Evolutionary conservation across 2,888 invertebrate genomes (phyloP).

Genomic region (Agelastica alni): DNA sequence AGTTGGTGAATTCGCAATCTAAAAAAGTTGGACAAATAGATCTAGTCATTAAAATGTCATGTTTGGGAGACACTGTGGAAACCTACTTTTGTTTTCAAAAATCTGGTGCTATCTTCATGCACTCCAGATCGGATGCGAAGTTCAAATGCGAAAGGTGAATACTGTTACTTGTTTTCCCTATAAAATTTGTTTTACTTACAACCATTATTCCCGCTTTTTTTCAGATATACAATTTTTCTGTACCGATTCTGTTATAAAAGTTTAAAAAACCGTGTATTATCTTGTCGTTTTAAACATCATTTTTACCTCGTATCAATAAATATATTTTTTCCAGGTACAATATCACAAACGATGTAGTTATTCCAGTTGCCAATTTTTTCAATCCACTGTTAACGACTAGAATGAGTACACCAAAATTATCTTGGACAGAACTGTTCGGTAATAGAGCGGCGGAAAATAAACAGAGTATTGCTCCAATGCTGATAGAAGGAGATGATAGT

Average conservation of each 20-base stretch:
- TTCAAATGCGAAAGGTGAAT: constrained; percentile 5
- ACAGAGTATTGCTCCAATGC: constrained; percentile 14
- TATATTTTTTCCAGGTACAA: constrained; percentile 14
- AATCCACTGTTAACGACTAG: not conserved
- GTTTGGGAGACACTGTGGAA: constrained; percentile 59
- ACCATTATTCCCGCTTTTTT: too few species aligned
- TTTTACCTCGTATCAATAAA: too few species aligned
- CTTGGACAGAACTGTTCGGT: constrained; percentile 37
- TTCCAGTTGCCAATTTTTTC: constrained; percentile 16
- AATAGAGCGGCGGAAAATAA: constrained; percentile 5
- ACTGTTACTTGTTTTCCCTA: too few species aligned
- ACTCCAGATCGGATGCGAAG: constrained; percentile 21
- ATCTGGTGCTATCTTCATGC: constrained; percentile 43
- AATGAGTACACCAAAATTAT: constrained; percentile 19
- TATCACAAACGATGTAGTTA: not conserved
- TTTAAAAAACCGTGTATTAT: too few species aligned
- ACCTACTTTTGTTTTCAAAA: constrained; percentile 46
- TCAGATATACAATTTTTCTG: too few species aligned
- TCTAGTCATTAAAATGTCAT: constrained; percentile 59
- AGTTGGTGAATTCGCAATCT: constrained; percentile 36
- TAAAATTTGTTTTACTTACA: too few species aligned
- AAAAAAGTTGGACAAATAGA: constrained; percentile 58
- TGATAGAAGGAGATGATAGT: constrained; percentile 3
- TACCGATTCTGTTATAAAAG: too few species aligned
- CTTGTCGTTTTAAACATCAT: too few species aligned